Base-by-base conservation (phyloP, 1,140 invertebrate genomes). In the Zaprionus camerounensis region DNA sequence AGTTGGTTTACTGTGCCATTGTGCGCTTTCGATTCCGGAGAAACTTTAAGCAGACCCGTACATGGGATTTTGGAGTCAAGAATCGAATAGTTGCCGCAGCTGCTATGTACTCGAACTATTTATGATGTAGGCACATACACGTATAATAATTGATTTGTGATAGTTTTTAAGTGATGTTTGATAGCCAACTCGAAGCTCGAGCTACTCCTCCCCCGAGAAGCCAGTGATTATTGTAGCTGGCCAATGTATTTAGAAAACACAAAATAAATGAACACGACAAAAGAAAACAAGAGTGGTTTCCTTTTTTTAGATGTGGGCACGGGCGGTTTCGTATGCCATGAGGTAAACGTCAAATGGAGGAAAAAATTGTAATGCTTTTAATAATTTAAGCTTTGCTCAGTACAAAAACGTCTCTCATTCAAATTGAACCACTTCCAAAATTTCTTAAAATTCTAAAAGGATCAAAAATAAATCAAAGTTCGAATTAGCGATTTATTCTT, bases 371-470 rank as follows among this genome's bases (percentile, higher is more conserved):
- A 24, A 56, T 24, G 51, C 44, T 36, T 22, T 58, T 62, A 41
- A 69, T 56, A 62, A 9, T 9, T 56, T 38, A 44, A 41, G 31
- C 6, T 26, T 24, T 38, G 36, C 38, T 78, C 80, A 90, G 82
- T 90, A 90, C 64, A 82, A 72, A 73, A 82, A 90, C 82, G 85
- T 91, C 76, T 70, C 59, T 67, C 76, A 71, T 82, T 90, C 69
- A 79, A 83, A 85, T 79, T 86, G 74, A 81, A 82, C 57, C 78
- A 61, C 61, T 74, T 78, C 70, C 62, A 90, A 88, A 88, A 76
- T 85, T 90, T 84, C 65, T 87, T 88, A 71, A 90, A 90, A 90
- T 90, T 90, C 85, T 90, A 90, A 90, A 88, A 90, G 85, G 85
- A 90, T 90, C 73, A 77, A 75, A 90, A 90, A 81, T 81, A 88